Base-by-base conservation (phyloP, 2,888 invertebrate species). In the Athalia circularis region DNA sequence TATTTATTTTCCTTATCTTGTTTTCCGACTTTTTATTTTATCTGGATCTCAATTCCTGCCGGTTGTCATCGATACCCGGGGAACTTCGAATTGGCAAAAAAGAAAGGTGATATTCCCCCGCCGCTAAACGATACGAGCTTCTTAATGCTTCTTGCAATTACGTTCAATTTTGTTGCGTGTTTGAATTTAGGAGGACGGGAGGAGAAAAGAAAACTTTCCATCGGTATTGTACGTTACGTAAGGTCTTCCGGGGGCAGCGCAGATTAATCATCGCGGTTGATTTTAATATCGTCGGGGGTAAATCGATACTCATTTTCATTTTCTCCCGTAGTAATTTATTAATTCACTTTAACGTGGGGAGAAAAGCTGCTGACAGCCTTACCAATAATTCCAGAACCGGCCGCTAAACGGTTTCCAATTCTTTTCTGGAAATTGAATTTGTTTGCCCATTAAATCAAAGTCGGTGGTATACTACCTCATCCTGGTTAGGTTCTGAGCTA, bases 241-340 rank as follows among this genome's bases (percentile, higher is more conserved):
- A 13, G 29, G 57, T 8, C 72, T 11, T 6, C 4, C 57, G 43
- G 9, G 57, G 45, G 54, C 43, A 48, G 13, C 15, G 13, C 15
- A 59, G 83, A 86, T 86, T 86, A 86, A 86, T 86, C 85, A 85
- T 86, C 85, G 83, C 85, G 83, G 83, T 85, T 84, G 85, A 86
- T 86, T 86, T 86, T 84, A 86, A 86, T 86, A 86, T 85, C 80
- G 82, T 81, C 13, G 13, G 13, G 77, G 79, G 62, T 64, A 72
- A 83, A 83, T 83, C 83, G 82, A 84, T 82, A 83, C 72, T 80
- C 72, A 78, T 64, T 78, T 70, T 78, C 72, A 11, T 48, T 29
- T 29, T 29, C 29, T 29, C 43, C 29, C 29, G 50, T 62, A 76
- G 81, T 85, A 86, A 86, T 86, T 86, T 85, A 86, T 86, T 86